A percentile compares a stretch with the other conserved stretches of the same genome.
Evolutionary conservation across 1,140 invertebrate species (phyloP).

Genomic region (Arctopsyche grandis): DNA sequence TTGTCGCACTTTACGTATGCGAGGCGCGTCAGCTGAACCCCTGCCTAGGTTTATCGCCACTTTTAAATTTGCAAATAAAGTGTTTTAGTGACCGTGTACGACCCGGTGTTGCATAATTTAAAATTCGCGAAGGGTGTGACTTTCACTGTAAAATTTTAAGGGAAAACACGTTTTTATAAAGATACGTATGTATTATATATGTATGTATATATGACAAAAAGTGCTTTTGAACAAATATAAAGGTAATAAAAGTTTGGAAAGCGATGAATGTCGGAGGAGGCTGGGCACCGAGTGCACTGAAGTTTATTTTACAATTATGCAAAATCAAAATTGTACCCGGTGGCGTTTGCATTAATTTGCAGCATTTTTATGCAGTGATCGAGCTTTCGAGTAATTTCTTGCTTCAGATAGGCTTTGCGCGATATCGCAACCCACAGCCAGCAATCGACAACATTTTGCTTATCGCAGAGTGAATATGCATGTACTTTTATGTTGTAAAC

Average conservation of each 20-base stretch:
- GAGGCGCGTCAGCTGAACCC: not conserved
- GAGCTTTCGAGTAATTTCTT: conserved; percentile 35
- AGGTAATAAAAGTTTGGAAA: conserved; percentile 8
- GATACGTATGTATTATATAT: no score
- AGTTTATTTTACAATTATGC: conserved; percentile 45
- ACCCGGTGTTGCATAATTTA: not conserved
- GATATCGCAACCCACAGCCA: not conserved
- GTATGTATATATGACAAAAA: not conserved
- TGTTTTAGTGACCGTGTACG: not conserved
- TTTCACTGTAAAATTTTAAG: not conserved
- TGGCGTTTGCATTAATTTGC: conserved; percentile 42
- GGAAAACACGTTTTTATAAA: no score
- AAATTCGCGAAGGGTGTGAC: not conserved
- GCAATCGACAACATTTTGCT: not conserved
- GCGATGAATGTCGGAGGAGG: not conserved
- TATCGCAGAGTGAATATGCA: not conserved
- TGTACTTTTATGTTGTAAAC: no score
- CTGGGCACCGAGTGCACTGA: not conserved
- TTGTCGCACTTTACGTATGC: no score
- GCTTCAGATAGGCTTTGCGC: conserved; percentile 2
- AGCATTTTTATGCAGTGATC: conserved; percentile 33
- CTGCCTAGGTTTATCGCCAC: not conserved
- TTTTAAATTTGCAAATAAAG: not conserved
- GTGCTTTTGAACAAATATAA: not conserved
- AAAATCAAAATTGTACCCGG: conserved; percentile 42